phyloP scores from a whole-genome alignment of 2,888 invertebrate species.

The Cremastinae sp. region DNA sequence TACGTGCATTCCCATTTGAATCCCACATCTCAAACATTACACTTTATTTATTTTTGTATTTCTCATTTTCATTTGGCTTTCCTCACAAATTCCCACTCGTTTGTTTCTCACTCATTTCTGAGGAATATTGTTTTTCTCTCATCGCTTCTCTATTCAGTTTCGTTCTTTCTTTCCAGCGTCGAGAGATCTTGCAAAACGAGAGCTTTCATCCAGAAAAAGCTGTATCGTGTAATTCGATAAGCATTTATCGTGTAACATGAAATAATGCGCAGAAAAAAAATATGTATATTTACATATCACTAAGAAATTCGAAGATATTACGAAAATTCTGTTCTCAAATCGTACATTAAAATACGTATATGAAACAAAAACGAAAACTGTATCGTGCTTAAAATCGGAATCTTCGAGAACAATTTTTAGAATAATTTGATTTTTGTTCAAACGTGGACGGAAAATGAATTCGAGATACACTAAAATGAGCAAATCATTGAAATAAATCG shows the following conservation, averaged over 20 bases:
- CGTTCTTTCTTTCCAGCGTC: conserved; percentile 3
- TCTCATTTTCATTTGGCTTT: conserved; percentile 19
- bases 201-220: conserved; percentile 18
- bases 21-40: conserved; percentile 70
- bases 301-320: neutral
- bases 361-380: too few species aligned
- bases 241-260: conserved; percentile 27
- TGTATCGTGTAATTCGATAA: neutral
- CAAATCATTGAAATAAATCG: conserved; percentile 23
- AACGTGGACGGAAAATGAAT: conserved; percentile 23
- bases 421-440: conserved; percentile 2
- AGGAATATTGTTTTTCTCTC: conserved; percentile 20
- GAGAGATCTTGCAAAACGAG: conserved; percentile 13
- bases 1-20: conserved; percentile 74
- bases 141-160: conserved; percentile 31
- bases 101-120: conserved; percentile 39
- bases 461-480: conserved; percentile 28
- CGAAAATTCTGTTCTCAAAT: neutral
- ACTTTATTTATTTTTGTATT: conserved; percentile 28
- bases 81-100: conserved; percentile 54
- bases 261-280: conserved; percentile 26
- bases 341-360: too few species aligned
- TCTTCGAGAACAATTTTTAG: neutral
- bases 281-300: neutral
- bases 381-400: neutral